A percentile compares a stretch with the other conserved stretches of the same genome.
These are phyloP conservation scores for Erebia epiphron DNA, from an alignment of 2,888 invertebrate species.

Conservation along the genomic window DNA sequence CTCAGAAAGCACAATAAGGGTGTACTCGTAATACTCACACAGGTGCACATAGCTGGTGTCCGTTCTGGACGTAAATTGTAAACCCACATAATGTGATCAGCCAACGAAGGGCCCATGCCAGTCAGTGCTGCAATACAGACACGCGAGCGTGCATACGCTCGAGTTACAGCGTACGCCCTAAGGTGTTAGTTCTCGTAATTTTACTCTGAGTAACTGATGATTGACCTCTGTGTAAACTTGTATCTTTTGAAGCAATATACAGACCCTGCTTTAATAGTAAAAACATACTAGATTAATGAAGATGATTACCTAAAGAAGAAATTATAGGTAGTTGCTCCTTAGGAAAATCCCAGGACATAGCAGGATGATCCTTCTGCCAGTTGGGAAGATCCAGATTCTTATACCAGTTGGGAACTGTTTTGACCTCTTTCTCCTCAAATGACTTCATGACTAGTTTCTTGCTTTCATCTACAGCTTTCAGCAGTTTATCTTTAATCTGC, in stretches of 20 bases:
- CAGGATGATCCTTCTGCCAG: slow-evolving; percentile 76
- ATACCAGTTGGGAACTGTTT: slow-evolving; percentile 69
- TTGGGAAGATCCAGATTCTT: slow-evolving; percentile 70
- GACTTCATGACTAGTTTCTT: slow-evolving; percentile 77
- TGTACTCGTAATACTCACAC: no score
- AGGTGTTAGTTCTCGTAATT: no score
- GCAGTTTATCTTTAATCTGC: slow-evolving; percentile 76
- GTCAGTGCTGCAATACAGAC: no score
- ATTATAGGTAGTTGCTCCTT: slow-evolving; percentile 69
- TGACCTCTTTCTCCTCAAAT: slow-evolving; percentile 74
- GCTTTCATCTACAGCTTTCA: slow-evolving; percentile 79
- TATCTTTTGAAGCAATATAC: no score
- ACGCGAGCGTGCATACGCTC: no score
- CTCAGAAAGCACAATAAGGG: no score
- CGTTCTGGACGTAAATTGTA: no score
- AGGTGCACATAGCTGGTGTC: no score
- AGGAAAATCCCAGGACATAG: slow-evolving; percentile 80
- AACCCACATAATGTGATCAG: no score
- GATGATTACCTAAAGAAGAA: slow-evolving; percentile 62
- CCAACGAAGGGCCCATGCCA: no score
- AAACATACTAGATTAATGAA: background rate
- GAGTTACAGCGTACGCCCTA: no score
- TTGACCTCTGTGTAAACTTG: background rate
- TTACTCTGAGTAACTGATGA: no score
- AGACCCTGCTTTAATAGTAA: background rate